These are phyloP conservation scores for Dioctria rufipes DNA, from an alignment of 2,888 invertebrate genomes.

Conservation along the genomic window DNA sequence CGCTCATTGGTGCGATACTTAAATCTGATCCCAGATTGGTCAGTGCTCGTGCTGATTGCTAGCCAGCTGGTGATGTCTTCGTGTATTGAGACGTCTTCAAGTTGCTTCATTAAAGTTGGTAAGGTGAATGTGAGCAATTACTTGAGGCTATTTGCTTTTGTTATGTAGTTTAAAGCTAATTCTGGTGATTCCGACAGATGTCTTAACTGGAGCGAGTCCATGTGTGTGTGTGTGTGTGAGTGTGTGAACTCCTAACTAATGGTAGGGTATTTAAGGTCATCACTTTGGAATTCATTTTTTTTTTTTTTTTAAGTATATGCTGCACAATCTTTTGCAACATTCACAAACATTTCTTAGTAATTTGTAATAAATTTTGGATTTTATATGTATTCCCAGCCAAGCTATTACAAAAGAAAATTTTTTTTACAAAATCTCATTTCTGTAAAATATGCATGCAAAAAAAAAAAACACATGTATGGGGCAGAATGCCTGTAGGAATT, in stretches of 20 bases:
- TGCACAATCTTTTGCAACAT: no score
- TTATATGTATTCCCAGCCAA: no score
- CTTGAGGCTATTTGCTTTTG: constrained; percentile 32
- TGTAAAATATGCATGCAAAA: no score
- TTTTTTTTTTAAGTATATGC: no score
- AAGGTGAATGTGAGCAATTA: constrained; percentile 43
- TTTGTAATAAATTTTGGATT: no score
- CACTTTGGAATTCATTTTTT: background rate
- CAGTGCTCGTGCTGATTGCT: constrained; percentile 14
- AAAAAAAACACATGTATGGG: no score
- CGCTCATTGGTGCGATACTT: constrained; percentile 53
- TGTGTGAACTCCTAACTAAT: background rate
- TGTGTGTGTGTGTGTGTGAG: background rate
- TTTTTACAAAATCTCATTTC: no score
- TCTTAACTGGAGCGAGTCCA: constrained; percentile 51
- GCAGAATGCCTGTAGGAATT: no score
- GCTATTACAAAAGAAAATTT: no score
- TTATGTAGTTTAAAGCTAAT: constrained; percentile 13
- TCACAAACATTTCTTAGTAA: no score
- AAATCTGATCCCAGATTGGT: constrained; percentile 30
- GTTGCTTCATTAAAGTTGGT: constrained; percentile 25
- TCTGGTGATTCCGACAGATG: constrained; percentile 45
- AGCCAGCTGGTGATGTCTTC: constrained; percentile 2
- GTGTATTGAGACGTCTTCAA: constrained; percentile 45
- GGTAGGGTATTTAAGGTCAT: background rate